Base-by-base conservation (phyloP, 2,888 invertebrate species). In the Chrysolina oricalcia region DNA sequence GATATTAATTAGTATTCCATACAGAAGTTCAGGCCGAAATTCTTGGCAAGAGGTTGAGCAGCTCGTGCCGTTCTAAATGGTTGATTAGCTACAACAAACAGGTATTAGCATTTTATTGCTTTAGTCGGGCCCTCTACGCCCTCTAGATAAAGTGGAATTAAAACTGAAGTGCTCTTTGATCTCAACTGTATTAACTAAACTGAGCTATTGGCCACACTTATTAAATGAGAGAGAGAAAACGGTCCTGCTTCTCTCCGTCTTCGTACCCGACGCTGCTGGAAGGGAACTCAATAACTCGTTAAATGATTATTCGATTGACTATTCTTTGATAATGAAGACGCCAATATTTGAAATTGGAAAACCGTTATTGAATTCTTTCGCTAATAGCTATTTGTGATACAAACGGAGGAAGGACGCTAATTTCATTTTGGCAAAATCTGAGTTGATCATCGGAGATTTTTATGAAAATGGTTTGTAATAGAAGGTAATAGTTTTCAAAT, bases 71-170 rank as follows among this genome's bases (percentile, higher is more conserved):
- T 87, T 86, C 87, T 87, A 85, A 81, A 86, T 87, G 88, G 85
- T 84, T 91, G 92, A 91, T 92, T 92, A 92, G 90, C 90, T 90
- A 91, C 90, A 89, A 91, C 92, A 92, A 92, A 92, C 92, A 92
- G 90, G 89, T 91, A 92, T 92, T 92, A 92, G 90, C 92, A 92
- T 92, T 92, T 92, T 92, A 92, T 92, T 92, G 92, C 89, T 88
- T 89, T 86, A 87, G 89, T 89, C 87, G 85, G 85, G 85, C 87
- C 86, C 87, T 87, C 86, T 87, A 87, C 88, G 88, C 89, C 90
- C 90, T 89, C 87, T 88, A 89, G 90, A 90, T 90, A 90, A 90
- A 90, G 89, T 90, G 89, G 90, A 90, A 90, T 90, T 90, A 90
- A 90, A 90, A 90, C 88, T 88, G 89, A 88, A 88, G 88, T 85